Evolutionary conservation across 2,113 vertebrate genomes (phyloP), one percentile per base, ranked within the genome.

Genomic region (Monopterus albus): DNA sequence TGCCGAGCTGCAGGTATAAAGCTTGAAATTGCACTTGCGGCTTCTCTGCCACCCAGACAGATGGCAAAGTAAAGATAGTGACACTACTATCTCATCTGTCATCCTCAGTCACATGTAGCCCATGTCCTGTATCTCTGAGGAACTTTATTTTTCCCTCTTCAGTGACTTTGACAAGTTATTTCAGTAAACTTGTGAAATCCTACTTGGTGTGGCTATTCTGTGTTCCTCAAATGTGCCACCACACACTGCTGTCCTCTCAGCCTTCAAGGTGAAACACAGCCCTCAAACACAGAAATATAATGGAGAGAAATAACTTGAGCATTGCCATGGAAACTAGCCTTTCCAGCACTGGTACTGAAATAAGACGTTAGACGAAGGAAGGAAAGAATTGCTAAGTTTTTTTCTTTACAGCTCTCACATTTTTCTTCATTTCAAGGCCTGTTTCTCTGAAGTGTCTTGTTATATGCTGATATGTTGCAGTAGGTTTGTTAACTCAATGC

Each of bases 321-420:
- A 78, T 91, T 78, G 78, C 90, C 84, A 86, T 84, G 85, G 89
- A 86, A 90, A 91, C 88, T 56, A 81, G 65, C 55, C 58, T 64
- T 72, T 72, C 62, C 51, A 36, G 47, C 51, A 40, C 38, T 49
- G 28, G 28, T 29, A 49, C 47, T 60, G 28, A 70, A 73, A 51
- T 58, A 51, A 76, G 21, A 75, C 72, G 57, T 82, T 81, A 55
- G 29, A 60, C 5, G 29, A 31, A 46, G 53, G 61, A 23, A 66
- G 79, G 59, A 67, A n/a, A 74, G 49, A 63, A 60, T 86, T 77
- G 76, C 59, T 61, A 80, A 61, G 65, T 52, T 50, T 73, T 42
- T 66, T 47, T 49, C 53, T 82, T 81, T 49, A 49, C 86, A 88
- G 87, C 75, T 87, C 66, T 85, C n/a, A 84, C 59, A 75, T 81